Evolutionary conservation across 2,113 vertebrate genomes (phyloP).

Genomic region (Piliocolobus tephrosceles): DNA sequence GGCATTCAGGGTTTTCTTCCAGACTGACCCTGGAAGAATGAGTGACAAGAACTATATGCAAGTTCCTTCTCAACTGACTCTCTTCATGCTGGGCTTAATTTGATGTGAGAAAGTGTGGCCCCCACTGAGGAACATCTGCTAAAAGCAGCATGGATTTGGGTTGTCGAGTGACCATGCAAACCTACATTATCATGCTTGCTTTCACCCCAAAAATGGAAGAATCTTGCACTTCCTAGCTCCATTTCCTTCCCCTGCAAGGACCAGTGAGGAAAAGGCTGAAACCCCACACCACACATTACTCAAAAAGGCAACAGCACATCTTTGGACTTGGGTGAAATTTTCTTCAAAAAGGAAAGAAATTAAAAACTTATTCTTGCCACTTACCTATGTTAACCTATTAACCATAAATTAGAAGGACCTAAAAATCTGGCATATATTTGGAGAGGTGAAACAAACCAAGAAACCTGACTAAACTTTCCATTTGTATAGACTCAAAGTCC

Average conservation of each 20-base stretch:
- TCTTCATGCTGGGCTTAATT: not conserved
- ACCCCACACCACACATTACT: not conserved
- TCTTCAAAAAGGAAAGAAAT: not conserved
- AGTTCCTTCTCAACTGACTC: not conserved
- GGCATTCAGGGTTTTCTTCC: not conserved
- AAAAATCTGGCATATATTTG: not conserved
- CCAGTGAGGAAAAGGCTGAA: not conserved
- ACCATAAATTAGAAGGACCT: constrained; percentile 7
- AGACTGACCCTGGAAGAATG: not conserved
- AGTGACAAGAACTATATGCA: not conserved
- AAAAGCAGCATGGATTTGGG: not conserved
- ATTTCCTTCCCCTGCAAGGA: not conserved
- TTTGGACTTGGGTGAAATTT: constrained; percentile 9
- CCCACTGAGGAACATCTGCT: no score
- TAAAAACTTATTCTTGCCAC: not conserved
- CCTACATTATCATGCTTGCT: not conserved
- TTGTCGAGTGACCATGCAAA: not conserved
- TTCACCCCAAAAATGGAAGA: not conserved
- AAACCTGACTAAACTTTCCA: not conserved
- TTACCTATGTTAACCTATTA: constrained; percentile 10
- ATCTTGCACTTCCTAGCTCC: not conserved
- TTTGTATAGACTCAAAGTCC: not conserved
- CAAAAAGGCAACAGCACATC: not conserved
- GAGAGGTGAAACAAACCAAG: constrained; percentile 6
- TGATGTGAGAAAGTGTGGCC: not conserved